Conservation (phyloP, 2,888 invertebrate genomes). For the Brachypalpus laphriformis region DNA sequence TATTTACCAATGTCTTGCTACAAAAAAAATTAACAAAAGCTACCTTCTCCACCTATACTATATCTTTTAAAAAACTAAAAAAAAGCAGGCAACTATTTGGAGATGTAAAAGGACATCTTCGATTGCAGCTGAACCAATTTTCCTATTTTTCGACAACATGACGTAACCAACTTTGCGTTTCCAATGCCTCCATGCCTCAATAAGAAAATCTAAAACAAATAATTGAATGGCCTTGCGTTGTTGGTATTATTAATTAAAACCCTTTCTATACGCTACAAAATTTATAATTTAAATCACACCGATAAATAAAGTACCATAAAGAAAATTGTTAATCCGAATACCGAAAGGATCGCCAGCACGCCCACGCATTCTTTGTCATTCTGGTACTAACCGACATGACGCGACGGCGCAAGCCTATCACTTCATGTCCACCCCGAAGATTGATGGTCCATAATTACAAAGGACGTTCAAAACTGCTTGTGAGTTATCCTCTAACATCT, state of each 20-base stretch:
- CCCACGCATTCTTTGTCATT: conserved; percentile 60
- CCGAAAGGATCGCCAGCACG: conserved; percentile 53
- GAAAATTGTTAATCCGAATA: conserved; percentile 46
- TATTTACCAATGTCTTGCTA: too few relatives aligned
- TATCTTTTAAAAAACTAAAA: too few relatives aligned
- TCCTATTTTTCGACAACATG: too few relatives aligned
- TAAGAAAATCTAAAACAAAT: neutral
- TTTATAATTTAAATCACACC: conserved; percentile 23
- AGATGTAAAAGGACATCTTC: too few relatives aligned
- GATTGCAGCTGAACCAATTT: too few relatives aligned
- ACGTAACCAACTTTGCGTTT: too few relatives aligned
- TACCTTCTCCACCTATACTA: too few relatives aligned
- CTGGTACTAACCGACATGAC: conserved; percentile 32
- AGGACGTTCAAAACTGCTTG: conserved; percentile 7
- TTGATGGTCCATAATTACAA: conserved; percentile 72
- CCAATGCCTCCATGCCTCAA: neutral
- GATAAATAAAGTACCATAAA: conserved; percentile 51
- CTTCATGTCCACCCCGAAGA: conserved; percentile 61
- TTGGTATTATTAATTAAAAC: conserved; percentile 31
- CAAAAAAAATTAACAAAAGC: too few relatives aligned
- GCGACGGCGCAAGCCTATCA: conserved; percentile 60
- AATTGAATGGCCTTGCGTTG: neutral
- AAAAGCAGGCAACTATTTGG: too few relatives aligned
- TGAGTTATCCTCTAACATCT: conserved; percentile 56
- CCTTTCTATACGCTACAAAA: neutral